phyloP scores from a whole-genome alignment of 2,113 vertebrate species.

The Tachysurus vachellii region DNA sequence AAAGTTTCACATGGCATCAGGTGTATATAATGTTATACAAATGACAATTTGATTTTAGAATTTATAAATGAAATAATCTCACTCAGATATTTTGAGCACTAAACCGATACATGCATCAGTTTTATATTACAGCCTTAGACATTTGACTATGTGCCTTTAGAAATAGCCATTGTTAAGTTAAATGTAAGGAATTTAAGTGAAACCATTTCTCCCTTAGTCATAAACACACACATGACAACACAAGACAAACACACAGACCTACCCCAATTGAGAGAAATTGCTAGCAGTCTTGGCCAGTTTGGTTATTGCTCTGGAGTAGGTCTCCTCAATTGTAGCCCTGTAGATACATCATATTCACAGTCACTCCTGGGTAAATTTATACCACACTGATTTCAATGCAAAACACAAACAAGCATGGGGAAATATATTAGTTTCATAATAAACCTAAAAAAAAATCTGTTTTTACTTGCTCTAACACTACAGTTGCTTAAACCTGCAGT shows the following conservation, averaged over 20 bases:
- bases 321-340: constrained; percentile 93
- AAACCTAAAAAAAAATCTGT: neutral
- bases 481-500: neutral
- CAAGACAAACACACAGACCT: constrained; percentile 66
- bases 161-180: neutral
- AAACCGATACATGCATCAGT: neutral
- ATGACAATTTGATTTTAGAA: neutral
- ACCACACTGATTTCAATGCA: neutral
- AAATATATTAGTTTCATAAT: neutral
- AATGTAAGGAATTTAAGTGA: neutral
- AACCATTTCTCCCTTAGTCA: neutral
- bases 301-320: constrained; percentile 94
- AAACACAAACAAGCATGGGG: neutral
- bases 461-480: neutral
- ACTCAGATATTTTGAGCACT: neutral
- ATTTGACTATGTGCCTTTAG: neutral
- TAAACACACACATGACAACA: neutral
- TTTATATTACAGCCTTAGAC: neutral
- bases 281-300: constrained; percentile 93
- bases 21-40: neutral
- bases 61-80: neutral
- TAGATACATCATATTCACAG: constrained; percentile 7
- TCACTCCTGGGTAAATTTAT: neutral
- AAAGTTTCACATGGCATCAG: neutral
- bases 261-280: constrained; percentile 96